Base-by-base conservation (phyloP, 2,888 invertebrate species). In the Erebia palarica region DNA sequence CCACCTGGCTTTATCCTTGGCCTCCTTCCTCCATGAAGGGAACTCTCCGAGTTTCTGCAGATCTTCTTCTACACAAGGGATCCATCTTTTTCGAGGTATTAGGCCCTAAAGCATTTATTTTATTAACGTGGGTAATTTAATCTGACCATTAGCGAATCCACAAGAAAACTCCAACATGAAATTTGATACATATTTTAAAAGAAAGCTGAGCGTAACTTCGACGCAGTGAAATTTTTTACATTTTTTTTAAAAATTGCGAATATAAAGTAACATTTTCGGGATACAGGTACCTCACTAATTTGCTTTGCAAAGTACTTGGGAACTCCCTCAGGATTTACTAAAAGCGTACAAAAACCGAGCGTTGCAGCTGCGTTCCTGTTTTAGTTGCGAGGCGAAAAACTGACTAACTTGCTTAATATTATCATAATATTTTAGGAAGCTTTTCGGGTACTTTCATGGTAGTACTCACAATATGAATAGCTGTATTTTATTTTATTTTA, bases 221-320 rank as follows among this genome's bases (percentile, higher is more conserved):
- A 47, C 55, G 42, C 58, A 51, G 57, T 60, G 65, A 47, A 77
- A 74, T 80, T 72, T 75, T 74, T 75, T 55, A 64, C 55, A 71
- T 63, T 73, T 70, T 67, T 73, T 69, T 63, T 61, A 71, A 70
- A 72, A 71, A 72, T 72, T 68, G 66, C 68, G 75, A 72, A 76
- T 73, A 71, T 69, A 69, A 69, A 73, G 71, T 73, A 66, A 75
- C 71, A 75, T 73, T 75, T 73, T 71, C 64, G 73, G 64, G 66
- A 60, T 61, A 69, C 70, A 71, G 73, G 74, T 68, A 75, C 66
- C 47, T 65, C 58, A 70, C 73, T 75, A 76, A 76, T 75, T 75
- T 75, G 74, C 72, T 76, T 74, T 75, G 70, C 75, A 76, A 76
- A 76, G 66, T 73, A 72, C 68, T 72, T 69, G 65, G 70, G 64